A percentile compares a stretch with the other conserved stretches of the same genome.
Conservation (phyloP, 2,113 vertebrate species). For the Tautogolabrus adspersus region DNA sequence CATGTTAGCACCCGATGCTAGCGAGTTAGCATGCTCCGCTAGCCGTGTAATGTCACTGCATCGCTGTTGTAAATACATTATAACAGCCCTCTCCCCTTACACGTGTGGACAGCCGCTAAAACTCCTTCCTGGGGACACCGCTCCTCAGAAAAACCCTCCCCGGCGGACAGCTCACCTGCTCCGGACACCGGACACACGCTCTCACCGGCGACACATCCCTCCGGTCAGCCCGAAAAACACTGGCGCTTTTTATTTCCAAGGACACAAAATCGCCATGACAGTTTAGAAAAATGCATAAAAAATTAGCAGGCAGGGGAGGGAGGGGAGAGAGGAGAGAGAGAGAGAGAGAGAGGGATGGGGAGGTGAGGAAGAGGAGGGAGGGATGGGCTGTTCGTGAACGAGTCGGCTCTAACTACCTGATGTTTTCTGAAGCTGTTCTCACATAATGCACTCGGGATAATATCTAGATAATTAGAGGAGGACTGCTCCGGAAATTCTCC, state of each 20-base stretch:
- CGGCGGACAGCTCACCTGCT: slow-evolving; percentile 80
- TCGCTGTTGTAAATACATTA: slow-evolving; percentile 75
- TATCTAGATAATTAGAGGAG: too few relatives aligned
- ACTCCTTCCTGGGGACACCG: slow-evolving; percentile 74
- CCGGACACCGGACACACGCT: slow-evolving; percentile 66
- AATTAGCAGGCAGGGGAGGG: slow-evolving; percentile 80
- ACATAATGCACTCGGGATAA: too few relatives aligned
- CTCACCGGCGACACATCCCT: slow-evolving; percentile 69
- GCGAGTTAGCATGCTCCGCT: slow-evolving; percentile 76
- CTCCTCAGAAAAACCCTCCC: slow-evolving; percentile 50
- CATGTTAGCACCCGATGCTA: slow-evolving; percentile 71
- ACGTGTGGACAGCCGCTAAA: slow-evolving; percentile 81
- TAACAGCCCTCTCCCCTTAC: slow-evolving; percentile 64
- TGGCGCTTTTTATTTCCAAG: slow-evolving; percentile 85
- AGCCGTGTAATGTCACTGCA: slow-evolving; percentile 81
- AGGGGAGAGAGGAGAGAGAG: slow-evolving; percentile 35
- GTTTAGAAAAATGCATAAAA: slow-evolving; percentile 89
- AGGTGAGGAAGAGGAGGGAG: slow-evolving; percentile 2
- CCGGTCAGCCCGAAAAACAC: slow-evolving; percentile 64
- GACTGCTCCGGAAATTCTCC: too few relatives aligned
- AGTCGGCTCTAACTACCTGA: not conserved
- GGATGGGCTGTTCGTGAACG: not conserved
- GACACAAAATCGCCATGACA: slow-evolving; percentile 90
- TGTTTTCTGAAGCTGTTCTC: too few relatives aligned
- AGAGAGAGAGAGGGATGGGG: slow-evolving; percentile 28